phyloP scores from a whole-genome alignment of 2,113 vertebrate species.

The Neogale vison region DNA sequence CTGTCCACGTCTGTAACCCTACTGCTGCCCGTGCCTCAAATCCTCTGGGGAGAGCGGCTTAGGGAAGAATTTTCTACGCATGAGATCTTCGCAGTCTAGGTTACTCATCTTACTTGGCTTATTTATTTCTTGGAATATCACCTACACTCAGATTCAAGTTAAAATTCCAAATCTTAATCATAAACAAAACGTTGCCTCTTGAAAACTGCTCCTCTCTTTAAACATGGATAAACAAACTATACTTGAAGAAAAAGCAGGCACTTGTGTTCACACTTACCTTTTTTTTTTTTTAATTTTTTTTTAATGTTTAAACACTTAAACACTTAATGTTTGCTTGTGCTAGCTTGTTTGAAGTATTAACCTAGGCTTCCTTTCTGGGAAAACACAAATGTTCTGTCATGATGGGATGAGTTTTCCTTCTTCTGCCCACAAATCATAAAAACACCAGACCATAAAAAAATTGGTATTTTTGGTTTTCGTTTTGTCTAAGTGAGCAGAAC shows the following conservation, averaged over 20 bases:
- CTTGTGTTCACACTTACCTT: not conserved
- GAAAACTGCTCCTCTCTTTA: not conserved
- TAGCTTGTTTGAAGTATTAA: not conserved
- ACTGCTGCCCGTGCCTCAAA: not conserved
- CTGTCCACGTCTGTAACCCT: not conserved
- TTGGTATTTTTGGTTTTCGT: not conserved
- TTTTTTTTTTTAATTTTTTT: no score
- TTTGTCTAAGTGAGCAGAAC: not conserved
- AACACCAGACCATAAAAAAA: not conserved
- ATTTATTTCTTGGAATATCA: not conserved
- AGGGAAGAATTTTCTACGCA: not conserved
- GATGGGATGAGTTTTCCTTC: not conserved
- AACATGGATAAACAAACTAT: not conserved
- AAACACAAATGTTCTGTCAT: not conserved
- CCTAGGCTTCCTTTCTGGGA: not conserved
- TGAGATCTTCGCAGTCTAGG: not conserved
- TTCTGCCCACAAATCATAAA: not conserved
- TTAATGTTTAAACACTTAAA: no score
- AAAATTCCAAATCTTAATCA: not conserved
- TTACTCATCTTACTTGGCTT: not conserved
- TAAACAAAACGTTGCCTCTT: not conserved
- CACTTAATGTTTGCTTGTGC: not conserved
- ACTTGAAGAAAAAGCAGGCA: not conserved
- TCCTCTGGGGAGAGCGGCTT: not conserved
- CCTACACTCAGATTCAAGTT: not conserved